Conservation (phyloP, 1,140 invertebrate species). For the Metopolophium dirhodum region DNA sequence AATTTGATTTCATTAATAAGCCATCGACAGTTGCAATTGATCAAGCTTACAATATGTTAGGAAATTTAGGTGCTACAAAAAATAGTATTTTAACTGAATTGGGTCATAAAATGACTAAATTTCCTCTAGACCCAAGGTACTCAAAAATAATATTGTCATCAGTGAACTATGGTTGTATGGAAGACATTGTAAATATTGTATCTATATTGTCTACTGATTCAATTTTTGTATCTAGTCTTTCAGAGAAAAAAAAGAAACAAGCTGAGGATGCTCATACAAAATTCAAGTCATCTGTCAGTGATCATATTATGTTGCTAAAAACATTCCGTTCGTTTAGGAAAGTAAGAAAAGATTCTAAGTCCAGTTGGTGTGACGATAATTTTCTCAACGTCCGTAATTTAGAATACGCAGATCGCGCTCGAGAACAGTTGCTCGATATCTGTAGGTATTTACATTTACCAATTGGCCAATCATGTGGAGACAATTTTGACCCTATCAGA, state of each 20-base stretch:
- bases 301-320: constrained; percentile 92
- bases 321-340: constrained; percentile 81
- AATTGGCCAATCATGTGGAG: constrained; percentile 72
- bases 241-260: constrained; percentile 72
- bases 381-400: constrained; percentile 87
- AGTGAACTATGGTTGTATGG: constrained; percentile 79
- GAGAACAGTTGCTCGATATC: constrained; percentile 81
- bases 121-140: constrained; percentile 91
- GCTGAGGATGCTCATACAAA: constrained; percentile 75
- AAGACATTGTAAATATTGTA: constrained; percentile 80
- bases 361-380: constrained; percentile 86
- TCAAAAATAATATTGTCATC: constrained; percentile 83
- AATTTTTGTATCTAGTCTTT: constrained; percentile 66
- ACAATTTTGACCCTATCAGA: constrained; percentile 74
- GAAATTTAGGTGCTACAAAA: constrained; percentile 77
- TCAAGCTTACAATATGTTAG: constrained; percentile 74
- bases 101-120: constrained; percentile 86
- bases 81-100: constrained; percentile 73
- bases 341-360: constrained; percentile 70
- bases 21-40: constrained; percentile 70
- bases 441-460: constrained; percentile 65
- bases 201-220: constrained; percentile 74
- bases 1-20: constrained; percentile 92
- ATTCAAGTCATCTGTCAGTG: constrained; percentile 86
- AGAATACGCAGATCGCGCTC: constrained; percentile 79